Base-by-base conservation (phyloP, 2,888 invertebrate species). In the Campopleginae sp. region DNA sequence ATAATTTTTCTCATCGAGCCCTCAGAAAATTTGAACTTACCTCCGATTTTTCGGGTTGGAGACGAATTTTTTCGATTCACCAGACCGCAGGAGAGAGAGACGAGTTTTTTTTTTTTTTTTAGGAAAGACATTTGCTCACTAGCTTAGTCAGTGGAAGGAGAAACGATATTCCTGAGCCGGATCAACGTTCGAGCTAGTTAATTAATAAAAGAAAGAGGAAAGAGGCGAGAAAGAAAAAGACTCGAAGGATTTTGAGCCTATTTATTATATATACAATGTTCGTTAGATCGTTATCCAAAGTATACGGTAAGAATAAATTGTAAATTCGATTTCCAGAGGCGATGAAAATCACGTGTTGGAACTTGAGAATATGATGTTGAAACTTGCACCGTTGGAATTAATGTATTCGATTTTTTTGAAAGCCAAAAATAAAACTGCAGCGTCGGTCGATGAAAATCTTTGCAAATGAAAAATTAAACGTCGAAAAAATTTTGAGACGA, bases 201-300 rank as follows among this genome's bases (percentile, higher is more conserved):
- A 44, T 80, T 38, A 48, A 61, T 17, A 33, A 48, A 31, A 31
- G 7, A 70, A 17, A 51, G n/a, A n/a, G 44, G 44, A 75, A 23
- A 23, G 17, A 63, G n/a, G 46, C 58, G 46, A 44, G 38, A 48
- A 44, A 54, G 3, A 63, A 66, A 17, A 1, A 68, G 77, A 77
- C 46, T 77, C 38, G 77, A 68, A 77, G 42, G 23, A 42, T 68
- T 31, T 44, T 51, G 71, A 72, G 19, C 77, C 78, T 44, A 85
- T 82, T 85, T 85, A 79, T 82, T 82, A 82, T 82, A 66, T 68
- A 75, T 58, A 84, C 75, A 76, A 70, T 85, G 78, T 75, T 78
- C 63, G 70, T 82, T 85, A 79, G 51, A 75, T 70, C 68, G 58
- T 74, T 31, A 63, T 78, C 31, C 19, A 80, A 72, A 81, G 72